These are phyloP conservation scores for Ormyrus thymus DNA, from an alignment of 2,888 invertebrate species.

Conservation along the genomic window DNA sequence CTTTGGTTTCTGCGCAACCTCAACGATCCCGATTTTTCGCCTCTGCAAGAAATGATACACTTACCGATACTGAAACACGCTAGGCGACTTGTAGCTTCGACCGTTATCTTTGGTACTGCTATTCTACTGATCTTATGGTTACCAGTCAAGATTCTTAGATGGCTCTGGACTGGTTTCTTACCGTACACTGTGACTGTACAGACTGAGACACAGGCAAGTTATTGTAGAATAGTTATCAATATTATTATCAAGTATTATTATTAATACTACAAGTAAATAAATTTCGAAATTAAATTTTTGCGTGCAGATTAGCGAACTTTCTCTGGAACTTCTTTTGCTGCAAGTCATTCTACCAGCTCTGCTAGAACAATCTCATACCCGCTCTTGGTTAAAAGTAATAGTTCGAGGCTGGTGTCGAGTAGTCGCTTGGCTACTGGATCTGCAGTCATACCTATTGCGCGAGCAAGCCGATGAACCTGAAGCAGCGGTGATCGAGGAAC, in stretches of 20 bases:
- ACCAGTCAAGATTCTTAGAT: conserved; percentile 90
- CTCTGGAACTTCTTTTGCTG: conserved; percentile 91
- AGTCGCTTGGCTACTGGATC: conserved; percentile 88
- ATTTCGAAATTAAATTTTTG: background rate
- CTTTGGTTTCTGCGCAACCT: conserved; percentile 98
- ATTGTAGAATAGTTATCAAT: background rate
- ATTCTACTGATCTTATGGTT: conserved; percentile 97
- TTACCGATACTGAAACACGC: conserved; percentile 94
- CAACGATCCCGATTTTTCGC: conserved; percentile 99
- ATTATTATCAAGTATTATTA: background rate
- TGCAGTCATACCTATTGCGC: conserved; percentile 93
- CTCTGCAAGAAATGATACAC: conserved; percentile 99
- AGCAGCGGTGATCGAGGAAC: conserved; percentile 68
- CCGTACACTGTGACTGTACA: conserved; percentile 94
- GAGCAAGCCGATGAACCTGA: conserved; percentile 76
- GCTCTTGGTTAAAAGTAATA: conserved; percentile 94
- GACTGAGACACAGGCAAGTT: conserved; percentile 84
- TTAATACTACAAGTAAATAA: background rate
- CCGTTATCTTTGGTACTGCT: conserved; percentile 96
- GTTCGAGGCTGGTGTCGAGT: conserved; percentile 91
- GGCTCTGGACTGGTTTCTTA: conserved; percentile 89
- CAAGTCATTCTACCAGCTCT: conserved; percentile 97
- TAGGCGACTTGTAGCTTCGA: conserved; percentile 92
- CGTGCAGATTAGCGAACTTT: conserved; percentile 89
- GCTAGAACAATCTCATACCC: conserved; percentile 96